phyloP scores from a whole-genome alignment of 2,797 vertebrate species.

The Kryptolebias ocellatus region DNA sequence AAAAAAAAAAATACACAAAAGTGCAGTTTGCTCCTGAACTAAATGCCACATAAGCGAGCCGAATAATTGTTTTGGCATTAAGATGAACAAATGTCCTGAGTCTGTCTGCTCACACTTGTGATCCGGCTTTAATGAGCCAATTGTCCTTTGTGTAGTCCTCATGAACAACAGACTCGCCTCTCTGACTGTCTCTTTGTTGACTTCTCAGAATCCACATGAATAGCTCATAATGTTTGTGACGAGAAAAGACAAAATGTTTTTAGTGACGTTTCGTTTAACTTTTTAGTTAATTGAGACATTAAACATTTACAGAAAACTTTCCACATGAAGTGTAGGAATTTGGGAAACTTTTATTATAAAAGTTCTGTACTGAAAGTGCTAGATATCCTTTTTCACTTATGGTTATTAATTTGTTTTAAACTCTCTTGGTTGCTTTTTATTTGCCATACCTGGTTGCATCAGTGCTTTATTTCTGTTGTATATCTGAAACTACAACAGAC shows the following conservation, averaged over 20 bases:
- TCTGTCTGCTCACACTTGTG: slow-evolving; percentile 21
- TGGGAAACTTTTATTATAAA: too few relatives aligned
- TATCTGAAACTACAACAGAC: too few relatives aligned
- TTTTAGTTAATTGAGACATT: not conserved
- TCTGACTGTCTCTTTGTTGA: slow-evolving; percentile 5
- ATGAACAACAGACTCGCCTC: slow-evolving; percentile 46
- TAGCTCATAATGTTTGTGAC: slow-evolving; percentile 1
- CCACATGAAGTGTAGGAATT: too few relatives aligned
- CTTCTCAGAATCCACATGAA: slow-evolving; percentile 13
- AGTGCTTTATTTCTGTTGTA: too few relatives aligned
- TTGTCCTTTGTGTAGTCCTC: slow-evolving; percentile 57
- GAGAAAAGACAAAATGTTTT: not conserved
- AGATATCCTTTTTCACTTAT: too few relatives aligned
- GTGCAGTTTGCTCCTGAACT: not conserved
- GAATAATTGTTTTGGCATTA: slow-evolving; percentile 4
- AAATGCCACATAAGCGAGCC: not conserved
- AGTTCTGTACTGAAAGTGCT: too few relatives aligned
- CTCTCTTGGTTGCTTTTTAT: too few relatives aligned
- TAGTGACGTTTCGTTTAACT: not conserved
- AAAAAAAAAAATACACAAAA: not conserved
- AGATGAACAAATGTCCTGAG: slow-evolving; percentile 21
- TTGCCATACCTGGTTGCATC: too few relatives aligned
- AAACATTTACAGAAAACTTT: not conserved
- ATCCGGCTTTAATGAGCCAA: slow-evolving; percentile 57
- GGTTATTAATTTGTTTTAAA: too few relatives aligned